These are phyloP conservation scores for Apostichopus parvimensis DNA, from an alignment of 35 echinoderm and acorn worm genomes.

Conservation along the genomic window DNA sequence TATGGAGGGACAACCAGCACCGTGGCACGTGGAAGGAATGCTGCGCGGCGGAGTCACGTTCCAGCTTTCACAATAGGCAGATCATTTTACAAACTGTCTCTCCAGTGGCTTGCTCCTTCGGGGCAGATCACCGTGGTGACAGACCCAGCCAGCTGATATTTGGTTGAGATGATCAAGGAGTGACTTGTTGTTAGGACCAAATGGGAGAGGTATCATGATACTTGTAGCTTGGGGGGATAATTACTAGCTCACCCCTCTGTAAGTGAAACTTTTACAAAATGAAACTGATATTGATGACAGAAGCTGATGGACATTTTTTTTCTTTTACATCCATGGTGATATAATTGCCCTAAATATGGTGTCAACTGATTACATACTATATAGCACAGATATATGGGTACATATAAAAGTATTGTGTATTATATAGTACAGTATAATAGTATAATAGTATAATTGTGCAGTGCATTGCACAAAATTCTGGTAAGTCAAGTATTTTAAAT, in stretches of 20 bases:
- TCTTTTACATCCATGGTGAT: too few species aligned
- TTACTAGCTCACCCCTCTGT: background rate
- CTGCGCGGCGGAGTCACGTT: background rate
- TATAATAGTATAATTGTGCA: too few species aligned
- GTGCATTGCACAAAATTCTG: too few species aligned
- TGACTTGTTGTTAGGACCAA: constrained; percentile 8
- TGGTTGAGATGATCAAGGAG: background rate
- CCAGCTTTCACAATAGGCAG: constrained; percentile 14
- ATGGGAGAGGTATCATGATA: background rate
- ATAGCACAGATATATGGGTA: too few species aligned
- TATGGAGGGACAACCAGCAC: constrained; percentile 5
- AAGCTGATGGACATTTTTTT: background rate
- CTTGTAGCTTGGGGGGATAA: constrained; percentile 33
- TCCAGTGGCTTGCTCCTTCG: background rate
- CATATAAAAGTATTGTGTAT: too few species aligned
- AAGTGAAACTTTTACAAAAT: background rate
- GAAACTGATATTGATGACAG: constrained; percentile 20
- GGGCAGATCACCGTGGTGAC: background rate
- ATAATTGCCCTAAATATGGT: too few species aligned
- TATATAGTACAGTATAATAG: too few species aligned
- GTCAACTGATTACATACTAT: too few species aligned
- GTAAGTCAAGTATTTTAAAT: too few species aligned
- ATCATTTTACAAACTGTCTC: constrained; percentile 5
- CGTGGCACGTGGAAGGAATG: constrained; percentile 37
- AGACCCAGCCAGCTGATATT: background rate